Base-by-base conservation (phyloP, 1,140 invertebrate genomes). In the Atta texana region DNA sequence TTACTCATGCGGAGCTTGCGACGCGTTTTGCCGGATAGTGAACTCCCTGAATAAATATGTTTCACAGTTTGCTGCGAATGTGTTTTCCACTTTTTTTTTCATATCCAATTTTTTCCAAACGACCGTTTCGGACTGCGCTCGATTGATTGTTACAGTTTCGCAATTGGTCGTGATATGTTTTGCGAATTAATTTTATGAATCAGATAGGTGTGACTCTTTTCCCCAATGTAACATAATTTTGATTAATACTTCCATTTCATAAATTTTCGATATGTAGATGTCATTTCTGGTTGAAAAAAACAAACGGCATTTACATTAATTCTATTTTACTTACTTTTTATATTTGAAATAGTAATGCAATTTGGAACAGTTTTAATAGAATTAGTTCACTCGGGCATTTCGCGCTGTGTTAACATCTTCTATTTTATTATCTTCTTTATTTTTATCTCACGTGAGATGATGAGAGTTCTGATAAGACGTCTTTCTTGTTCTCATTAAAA, bases 41-140 rank as follows among this genome's bases (percentile, higher is more conserved):
- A 91, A 93, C 88, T 92, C 68, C 72, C 63, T 91, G 92, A 88
- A 93, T 92, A 92, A 93, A 92, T 90, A 92, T 90, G 84, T 92
- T 88, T 89, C 85, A 61, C 66, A 59, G 74, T 88, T 90, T 90
- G 44, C 59, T 68, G 49, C 21, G 21, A 59, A 24, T 61, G n/a
- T 39, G 3, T 66, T 39, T 28, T 24, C 2, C 61, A 21, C 28
- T n/a, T 31, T 31, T 51, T 34, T 14, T 75, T 39, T 24, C 44
- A 16, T 14, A 51, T 34, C 16, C 21, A 24, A 61, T 44, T 87
- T 87, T 59, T 61, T 55, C n/a, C 34, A 31, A 51, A 68, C 28
- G 39, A 8, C 2, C 49, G 31, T 39, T 59, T 63, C 21, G 4
- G 21, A 31, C 21, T 55, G 18, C 12, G 66, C 53, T 74, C 31